These are phyloP conservation scores for Alexandromys fortis DNA, from an alignment of 2,113 vertebrate genomes.

Conservation along the genomic window DNA sequence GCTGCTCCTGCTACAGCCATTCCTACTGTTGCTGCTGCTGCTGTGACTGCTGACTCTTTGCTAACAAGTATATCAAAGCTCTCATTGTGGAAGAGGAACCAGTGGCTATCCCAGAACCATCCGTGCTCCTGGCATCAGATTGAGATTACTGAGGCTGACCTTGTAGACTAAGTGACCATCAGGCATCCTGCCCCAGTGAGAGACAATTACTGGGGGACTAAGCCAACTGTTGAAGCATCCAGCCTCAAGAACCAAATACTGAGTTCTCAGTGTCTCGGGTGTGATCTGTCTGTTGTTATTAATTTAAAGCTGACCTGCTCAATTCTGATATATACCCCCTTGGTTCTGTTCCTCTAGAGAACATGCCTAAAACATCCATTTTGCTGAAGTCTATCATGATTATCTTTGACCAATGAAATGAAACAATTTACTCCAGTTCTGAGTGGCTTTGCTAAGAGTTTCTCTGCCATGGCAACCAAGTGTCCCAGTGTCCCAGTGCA, in stretches of 20 bases:
- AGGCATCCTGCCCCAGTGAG: too few species aligned
- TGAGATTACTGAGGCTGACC: neutral
- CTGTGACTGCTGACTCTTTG: neutral
- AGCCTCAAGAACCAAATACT: neutral
- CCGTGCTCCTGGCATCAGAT: neutral
- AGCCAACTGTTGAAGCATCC: neutral
- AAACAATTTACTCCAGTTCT: neutral
- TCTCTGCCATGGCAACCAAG: neutral
- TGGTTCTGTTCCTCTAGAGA: neutral
- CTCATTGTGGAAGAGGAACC: neutral
- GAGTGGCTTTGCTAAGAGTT: neutral
- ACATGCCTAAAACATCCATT: neutral
- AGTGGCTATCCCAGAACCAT: neutral
- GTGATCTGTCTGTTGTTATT: neutral
- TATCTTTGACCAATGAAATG: too few species aligned
- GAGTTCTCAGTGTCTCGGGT: neutral
- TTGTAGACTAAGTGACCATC: too few species aligned
- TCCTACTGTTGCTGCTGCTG: too few species aligned
- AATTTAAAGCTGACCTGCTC: neutral
- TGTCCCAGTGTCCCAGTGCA: neutral
- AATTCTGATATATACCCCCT: neutral
- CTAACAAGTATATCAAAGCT: neutral
- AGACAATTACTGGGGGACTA: neutral
- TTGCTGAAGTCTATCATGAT: neutral
- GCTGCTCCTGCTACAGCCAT: neutral